Percentiles rank a stretch among this genome's conserved stretches.
Conservation (phyloP, 2,888 invertebrate genomes). For the Pheosia tremula region DNA sequence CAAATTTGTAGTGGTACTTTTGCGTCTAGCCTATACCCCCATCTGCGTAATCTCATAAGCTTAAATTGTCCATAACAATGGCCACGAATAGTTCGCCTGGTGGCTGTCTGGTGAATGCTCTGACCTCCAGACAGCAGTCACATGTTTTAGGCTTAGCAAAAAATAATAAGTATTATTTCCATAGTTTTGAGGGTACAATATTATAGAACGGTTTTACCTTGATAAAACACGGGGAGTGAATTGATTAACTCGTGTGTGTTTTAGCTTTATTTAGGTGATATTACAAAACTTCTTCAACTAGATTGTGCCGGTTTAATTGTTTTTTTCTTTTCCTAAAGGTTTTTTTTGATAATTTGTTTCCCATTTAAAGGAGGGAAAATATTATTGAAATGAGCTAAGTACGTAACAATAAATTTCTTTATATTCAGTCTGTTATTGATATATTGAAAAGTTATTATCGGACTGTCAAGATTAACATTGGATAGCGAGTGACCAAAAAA, state of each 20-base stretch:
- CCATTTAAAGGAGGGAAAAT: too few species aligned
- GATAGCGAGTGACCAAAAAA: neutral
- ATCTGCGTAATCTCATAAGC: conserved; percentile 8
- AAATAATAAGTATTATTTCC: conserved; percentile 7
- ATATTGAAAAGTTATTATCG: conserved; percentile 11
- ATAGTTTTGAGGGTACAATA: too few species aligned
- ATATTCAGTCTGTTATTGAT: neutral
- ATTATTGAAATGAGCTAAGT: too few species aligned
- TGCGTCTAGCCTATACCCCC: neutral
- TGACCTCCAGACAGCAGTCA: conserved; percentile 33
- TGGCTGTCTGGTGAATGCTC: conserved; percentile 12
- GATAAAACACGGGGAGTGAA: too few species aligned
- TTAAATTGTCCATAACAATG: conserved; percentile 22
- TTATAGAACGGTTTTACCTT: too few species aligned
- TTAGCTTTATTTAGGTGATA: too few species aligned
- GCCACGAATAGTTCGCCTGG: conserved; percentile 20
- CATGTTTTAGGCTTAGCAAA: conserved; percentile 9
- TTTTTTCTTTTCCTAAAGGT: too few species aligned
- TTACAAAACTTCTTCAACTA: too few species aligned
- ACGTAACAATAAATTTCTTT: too few species aligned
- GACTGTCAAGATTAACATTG: neutral
- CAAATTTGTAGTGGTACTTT: neutral
- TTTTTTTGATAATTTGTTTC: too few species aligned
- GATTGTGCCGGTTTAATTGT: too few species aligned
- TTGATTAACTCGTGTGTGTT: too few species aligned